These are phyloP conservation scores for Euplexia lucipara DNA, from an alignment of 2,888 invertebrate genomes.

Conservation along the genomic window DNA sequence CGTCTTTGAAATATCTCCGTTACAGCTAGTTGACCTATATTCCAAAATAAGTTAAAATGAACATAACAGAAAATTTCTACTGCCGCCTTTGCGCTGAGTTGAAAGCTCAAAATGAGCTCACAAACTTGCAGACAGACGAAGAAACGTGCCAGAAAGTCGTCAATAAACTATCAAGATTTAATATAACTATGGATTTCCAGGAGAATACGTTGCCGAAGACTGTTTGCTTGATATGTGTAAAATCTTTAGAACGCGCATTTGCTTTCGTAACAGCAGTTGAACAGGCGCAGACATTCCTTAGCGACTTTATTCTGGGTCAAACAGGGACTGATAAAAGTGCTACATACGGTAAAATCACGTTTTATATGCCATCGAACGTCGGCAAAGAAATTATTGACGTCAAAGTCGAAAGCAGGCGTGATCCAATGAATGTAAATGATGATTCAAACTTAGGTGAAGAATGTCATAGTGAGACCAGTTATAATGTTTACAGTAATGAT, in stretches of 20 bases:
- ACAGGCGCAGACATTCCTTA: slow-evolving; percentile 72
- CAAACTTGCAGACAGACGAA: slow-evolving; percentile 67
- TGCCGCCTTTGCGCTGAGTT: slow-evolving; percentile 77
- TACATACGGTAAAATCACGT: slow-evolving; percentile 49
- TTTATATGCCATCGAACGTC: slow-evolving; percentile 34
- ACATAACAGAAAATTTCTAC: slow-evolving; percentile 59
- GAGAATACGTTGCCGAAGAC: slow-evolving; percentile 72
- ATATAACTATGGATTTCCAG: slow-evolving; percentile 69
- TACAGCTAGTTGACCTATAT: not conserved
- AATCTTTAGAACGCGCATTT: slow-evolving; percentile 72
- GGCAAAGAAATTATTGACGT: not conserved
- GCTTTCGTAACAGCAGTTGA: slow-evolving; percentile 76
- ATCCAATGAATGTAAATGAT: slow-evolving; percentile 3
- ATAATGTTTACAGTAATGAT: not conserved
- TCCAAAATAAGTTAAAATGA: slow-evolving; percentile 53
- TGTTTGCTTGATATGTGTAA: slow-evolving; percentile 77
- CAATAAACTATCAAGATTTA: slow-evolving; percentile 73
- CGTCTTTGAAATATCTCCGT: not conserved
- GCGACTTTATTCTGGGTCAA: slow-evolving; percentile 60
- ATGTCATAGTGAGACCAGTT: not conserved
- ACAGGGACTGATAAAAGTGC: slow-evolving; percentile 66
- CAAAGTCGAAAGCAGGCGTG: slow-evolving; percentile 12
- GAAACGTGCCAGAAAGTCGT: slow-evolving; percentile 66
- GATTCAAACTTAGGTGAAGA: slow-evolving; percentile 6
- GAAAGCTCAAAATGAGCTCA: slow-evolving; percentile 70